phyloP scores from a whole-genome alignment of 1,140 invertebrate species.

The Caenorhabditis tropicalis region DNA sequence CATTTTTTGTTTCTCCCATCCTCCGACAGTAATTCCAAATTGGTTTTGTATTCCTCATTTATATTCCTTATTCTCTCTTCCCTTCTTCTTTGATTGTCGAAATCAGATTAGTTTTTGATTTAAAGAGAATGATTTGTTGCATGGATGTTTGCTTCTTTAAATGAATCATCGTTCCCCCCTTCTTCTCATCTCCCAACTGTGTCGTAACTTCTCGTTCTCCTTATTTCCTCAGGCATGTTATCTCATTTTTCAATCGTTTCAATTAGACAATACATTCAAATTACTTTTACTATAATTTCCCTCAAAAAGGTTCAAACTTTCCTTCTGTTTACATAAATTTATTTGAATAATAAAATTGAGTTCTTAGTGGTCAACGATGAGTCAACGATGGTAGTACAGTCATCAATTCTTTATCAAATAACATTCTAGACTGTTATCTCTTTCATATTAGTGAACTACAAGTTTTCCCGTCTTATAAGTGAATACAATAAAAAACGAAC shows the following conservation, averaged over 20 bases:
- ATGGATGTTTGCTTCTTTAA: background rate
- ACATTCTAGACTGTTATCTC: too few species aligned
- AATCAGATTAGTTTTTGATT: constrained; percentile 31
- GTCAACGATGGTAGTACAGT: background rate
- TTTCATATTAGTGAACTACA: too few species aligned
- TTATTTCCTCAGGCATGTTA: constrained; percentile 40
- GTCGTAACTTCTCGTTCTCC: constrained; percentile 30
- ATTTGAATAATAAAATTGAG: too few species aligned
- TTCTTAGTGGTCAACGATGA: background rate
- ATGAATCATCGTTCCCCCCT: too few species aligned
- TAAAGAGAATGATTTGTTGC: constrained; percentile 29
- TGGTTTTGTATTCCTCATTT: background rate
- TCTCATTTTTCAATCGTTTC: constrained; percentile 12
- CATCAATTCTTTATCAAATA: background rate
- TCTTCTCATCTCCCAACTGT: background rate
- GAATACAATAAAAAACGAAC: background rate
- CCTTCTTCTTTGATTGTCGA: background rate
- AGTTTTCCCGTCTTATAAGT: background rate
- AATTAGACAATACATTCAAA: background rate
- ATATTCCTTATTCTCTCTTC: background rate
- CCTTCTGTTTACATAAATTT: too few species aligned
- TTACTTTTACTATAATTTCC: too few species aligned
- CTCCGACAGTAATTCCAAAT: background rate
- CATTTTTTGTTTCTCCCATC: constrained; percentile 6
- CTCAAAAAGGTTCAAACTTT: too few species aligned